Evolutionary conservation across 1,140 invertebrate species (phyloP).

Genomic region (Hetaerina americana): DNA sequence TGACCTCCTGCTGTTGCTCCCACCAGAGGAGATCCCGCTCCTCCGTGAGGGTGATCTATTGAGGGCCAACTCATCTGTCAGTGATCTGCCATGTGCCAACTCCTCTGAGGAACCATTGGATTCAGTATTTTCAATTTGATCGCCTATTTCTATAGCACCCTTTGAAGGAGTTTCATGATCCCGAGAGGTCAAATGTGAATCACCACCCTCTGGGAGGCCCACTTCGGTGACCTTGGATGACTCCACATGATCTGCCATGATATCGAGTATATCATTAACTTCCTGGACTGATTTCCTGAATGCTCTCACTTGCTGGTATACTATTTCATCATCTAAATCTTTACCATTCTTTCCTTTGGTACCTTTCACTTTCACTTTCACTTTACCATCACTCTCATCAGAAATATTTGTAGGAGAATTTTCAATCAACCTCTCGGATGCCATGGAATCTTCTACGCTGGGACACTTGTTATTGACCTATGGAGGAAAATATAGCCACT

Average conservation of each 20-base stretch:
- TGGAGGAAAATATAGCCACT: too few species aligned
- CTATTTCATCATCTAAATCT: constrained; percentile 23
- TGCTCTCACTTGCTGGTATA: constrained; percentile 63
- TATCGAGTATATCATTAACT: constrained; percentile 50
- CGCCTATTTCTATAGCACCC: neutral
- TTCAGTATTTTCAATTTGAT: neutral
- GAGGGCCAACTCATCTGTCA: neutral
- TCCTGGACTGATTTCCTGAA: constrained; percentile 57
- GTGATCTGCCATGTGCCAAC: neutral
- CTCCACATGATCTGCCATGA: constrained; percentile 8
- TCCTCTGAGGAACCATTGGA: neutral
- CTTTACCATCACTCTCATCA: too few species aligned
- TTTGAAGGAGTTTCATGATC: neutral
- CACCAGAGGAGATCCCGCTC: neutral
- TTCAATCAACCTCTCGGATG: too few species aligned
- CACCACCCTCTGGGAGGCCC: neutral
- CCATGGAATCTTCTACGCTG: too few species aligned
- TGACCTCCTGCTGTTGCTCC: neutral
- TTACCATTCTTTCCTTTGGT: neutral
- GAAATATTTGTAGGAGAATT: too few species aligned
- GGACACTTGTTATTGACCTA: too few species aligned
- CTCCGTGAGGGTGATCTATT: neutral
- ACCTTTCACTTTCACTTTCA: too few species aligned
- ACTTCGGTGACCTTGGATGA: neutral
- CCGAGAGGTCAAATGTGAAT: neutral